These are phyloP conservation scores for Eulemur rubriventer DNA, from an alignment of 2,797 vertebrate genomes.

Conservation along the genomic window DNA sequence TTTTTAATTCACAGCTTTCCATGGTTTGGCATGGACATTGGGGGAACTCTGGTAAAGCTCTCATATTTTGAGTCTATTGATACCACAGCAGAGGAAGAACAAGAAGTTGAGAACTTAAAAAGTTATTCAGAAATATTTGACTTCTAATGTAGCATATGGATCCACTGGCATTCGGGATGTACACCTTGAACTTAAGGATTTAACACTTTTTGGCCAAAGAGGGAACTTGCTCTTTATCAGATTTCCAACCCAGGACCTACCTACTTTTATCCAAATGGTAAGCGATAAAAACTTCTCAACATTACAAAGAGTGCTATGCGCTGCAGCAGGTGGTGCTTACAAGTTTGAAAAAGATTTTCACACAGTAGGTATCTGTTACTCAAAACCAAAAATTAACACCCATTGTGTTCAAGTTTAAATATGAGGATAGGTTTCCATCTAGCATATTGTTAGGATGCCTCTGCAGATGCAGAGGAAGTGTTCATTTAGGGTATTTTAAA, in stretches of 20 bases:
- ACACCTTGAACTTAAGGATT: slow-evolving; percentile 91
- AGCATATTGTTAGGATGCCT: background rate
- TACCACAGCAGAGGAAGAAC: slow-evolving; percentile 93
- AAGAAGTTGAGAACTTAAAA: slow-evolving; percentile 93
- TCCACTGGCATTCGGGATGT: slow-evolving; percentile 93
- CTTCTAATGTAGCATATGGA: slow-evolving; percentile 92
- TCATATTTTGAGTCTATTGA: slow-evolving; percentile 93
- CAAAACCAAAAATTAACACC: background rate
- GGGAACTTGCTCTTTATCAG: slow-evolving; percentile 94
- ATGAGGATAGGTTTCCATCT: background rate
- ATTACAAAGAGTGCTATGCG: slow-evolving; percentile 92
- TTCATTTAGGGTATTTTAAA: background rate
- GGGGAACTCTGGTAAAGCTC: slow-evolving; percentile 92
- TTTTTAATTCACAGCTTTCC: slow-evolving; percentile 87
- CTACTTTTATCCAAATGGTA: slow-evolving; percentile 94
- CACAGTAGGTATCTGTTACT: slow-evolving; percentile 87
- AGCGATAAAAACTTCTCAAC: slow-evolving; percentile 93
- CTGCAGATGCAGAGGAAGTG: background rate
- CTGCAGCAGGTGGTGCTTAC: slow-evolving; percentile 92
- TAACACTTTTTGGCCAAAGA: slow-evolving; percentile 90
- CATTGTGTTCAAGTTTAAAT: slow-evolving; percentile 10
- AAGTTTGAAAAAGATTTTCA: slow-evolving; percentile 94
- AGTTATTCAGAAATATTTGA: slow-evolving; percentile 92
- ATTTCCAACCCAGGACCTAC: slow-evolving; percentile 93
- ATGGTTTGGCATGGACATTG: slow-evolving; percentile 95